Evolutionary conservation across 2,888 invertebrate genomes (phyloP), one percentile per base, ranked within the genome.

Genomic region (Eilema caniola): DNA sequence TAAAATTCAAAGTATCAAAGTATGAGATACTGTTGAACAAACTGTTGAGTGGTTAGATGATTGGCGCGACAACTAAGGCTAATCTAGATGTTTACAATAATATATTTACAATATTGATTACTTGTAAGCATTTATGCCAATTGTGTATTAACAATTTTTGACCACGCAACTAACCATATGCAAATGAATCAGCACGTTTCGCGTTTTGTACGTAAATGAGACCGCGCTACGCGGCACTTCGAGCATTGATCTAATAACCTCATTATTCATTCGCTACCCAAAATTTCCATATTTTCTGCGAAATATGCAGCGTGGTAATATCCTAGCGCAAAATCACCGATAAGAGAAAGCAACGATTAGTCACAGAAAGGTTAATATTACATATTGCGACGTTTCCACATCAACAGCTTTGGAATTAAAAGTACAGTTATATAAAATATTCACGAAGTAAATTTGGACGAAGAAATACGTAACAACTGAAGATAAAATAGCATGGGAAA

Each of bases 181-280:
- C 88, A 92, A 95, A 95, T 95, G 95, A 95, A 91, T 95, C 95
- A 93, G 95, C 95, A 95, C 92, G 93, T 94, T 95, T 93, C 86
- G 88, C 86, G 86, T 89, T 88, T 90, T 86, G 87, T 80, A 82
- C 80, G 86, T 88, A 89, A 92, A 90, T 88, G 90, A 90, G 90
- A 92, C 82, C 90, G 84, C 85, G 89, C 95, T 91, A 95, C 95
- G 95, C 95, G 95, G 94, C 95, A 94, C 91, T 92, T 89, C 87
- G 88, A 90, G 84, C 88, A 89, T 84, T 88, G 93, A 90, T 93
- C 92, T 88, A 94, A 92, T 95, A 95, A 95, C 95, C 95, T 94
- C 94, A 91, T 89, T 93, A 86, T 62, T 76, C 72, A 77, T 82
- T 84, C 82, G 79, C 80, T 78, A 80, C 72, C 81, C 82, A 77